Evolutionary conservation across 2,797 vertebrate genomes (phyloP), one percentile per base, ranked within the genome.

Genomic region (Hoplostethus mediterraneus): DNA sequence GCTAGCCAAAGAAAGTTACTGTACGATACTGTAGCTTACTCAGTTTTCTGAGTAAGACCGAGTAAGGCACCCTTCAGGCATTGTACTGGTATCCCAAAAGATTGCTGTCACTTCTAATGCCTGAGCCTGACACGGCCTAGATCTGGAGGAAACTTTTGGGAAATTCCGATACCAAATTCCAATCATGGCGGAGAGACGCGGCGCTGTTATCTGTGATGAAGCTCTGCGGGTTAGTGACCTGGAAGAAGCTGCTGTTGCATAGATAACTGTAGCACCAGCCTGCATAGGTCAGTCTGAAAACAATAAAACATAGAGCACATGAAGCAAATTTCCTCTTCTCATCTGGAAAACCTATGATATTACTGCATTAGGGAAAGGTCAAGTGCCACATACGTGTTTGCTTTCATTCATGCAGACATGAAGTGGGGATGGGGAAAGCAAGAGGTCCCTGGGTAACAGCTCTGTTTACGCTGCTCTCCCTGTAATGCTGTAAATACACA

Each of bases 161-260:
- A 38, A 36, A 14, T 33, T 73, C 53, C 5, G 30, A 70, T 61
- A 77, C 73, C 54, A 77, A 77, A 82, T 73, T 81, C 66, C 25
- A 61, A 57, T 58, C 74, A 21, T n/a, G 63, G 28, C 58, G 36
- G 48, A 66, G 49, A 53, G 60, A 70, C 38, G 55, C 75, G 30
- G 51, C 17, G 61, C 55, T 42, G 61, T 45, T 78, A 25, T 40
- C 45, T 66, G 67, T 67, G 80, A 77, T 25, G 62, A 79, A 56
- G 71, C 67, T 66, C 30, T 16, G 51, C 0, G 56, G 71, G 73
- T 44, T 66, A 33, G 30, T 55, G 80, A 83, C 75, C 84, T 67
- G 75, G 64, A 79, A 80, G 68, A 74, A 3, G 47, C 54, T 59
- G 60, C 67, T 70, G 5, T 10, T 57, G 60, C n/a, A 59, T 11